phyloP scores from a whole-genome alignment of 2,797 vertebrate species.

The Crenichthys baileyi region DNA sequence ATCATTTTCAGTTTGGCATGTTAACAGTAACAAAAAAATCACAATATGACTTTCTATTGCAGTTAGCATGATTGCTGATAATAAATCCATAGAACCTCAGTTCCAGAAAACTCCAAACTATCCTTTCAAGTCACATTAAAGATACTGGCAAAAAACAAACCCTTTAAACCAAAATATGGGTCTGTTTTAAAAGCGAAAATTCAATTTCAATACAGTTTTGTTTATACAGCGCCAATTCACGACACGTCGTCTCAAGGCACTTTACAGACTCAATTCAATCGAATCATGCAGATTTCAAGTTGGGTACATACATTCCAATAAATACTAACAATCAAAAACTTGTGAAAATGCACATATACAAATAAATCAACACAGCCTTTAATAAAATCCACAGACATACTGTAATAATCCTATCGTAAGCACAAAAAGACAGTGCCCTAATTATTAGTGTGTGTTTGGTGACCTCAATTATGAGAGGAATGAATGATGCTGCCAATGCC shows the following conservation, averaged over 20 bases:
- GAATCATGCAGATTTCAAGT: too few species aligned
- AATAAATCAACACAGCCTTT: constrained; percentile 17
- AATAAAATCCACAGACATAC: constrained; percentile 24
- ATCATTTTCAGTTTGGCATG: neutral
- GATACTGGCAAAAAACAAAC: neutral
- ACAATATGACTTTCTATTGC: neutral
- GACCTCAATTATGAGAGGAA: constrained; percentile 49
- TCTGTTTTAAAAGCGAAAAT: neutral
- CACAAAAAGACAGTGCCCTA: constrained; percentile 32
- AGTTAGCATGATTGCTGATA: neutral
- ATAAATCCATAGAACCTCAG: neutral
- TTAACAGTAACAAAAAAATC: neutral
- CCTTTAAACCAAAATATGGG: neutral
- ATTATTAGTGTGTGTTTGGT: constrained; percentile 42
- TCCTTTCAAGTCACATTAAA: neutral
- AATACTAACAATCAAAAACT: too few species aligned
- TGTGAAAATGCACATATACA: constrained; percentile 16
- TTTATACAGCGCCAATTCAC: too few species aligned
- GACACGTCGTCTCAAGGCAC: too few species aligned
- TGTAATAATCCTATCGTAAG: constrained; percentile 24
- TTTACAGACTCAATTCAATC: too few species aligned
- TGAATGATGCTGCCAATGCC: constrained; percentile 32
- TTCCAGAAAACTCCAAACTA: neutral
- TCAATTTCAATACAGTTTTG: too few species aligned
- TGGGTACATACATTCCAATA: too few species aligned